Evolutionary conservation across 2,888 invertebrate genomes (phyloP), one percentile per base, ranked within the genome.

Genomic region (Allygus modestus): DNA sequence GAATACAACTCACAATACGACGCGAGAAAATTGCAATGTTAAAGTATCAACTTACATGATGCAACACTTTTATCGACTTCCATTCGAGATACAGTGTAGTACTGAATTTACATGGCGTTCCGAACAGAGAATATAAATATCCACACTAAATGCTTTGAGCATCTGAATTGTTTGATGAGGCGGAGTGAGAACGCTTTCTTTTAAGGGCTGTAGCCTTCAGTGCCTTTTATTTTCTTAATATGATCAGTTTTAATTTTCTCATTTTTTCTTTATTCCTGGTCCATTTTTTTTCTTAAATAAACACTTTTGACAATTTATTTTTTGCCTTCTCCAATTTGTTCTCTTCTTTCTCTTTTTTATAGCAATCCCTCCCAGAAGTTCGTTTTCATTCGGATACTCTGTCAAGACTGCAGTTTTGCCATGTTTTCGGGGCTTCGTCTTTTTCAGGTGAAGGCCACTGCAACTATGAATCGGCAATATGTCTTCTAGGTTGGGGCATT

Each of bases 321-420:
- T 75, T 23, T 17, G 26, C 12, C 37, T 75, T 75, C 37, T 5
- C 37, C 23, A 65, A 20, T 81, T 73, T 23, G 65, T 83, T 31
- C n/a, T 61, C 71, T 54, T 33, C 54, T 85, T 85, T 65, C 61
- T 28, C 23, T 1, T 37, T 73, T 83, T 69, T 33, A 77, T 33
- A 75, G 37, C 43, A 20, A 85, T 37, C 61, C 83, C 26, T 11
- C 31, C 61, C 41, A 41, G 65, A 20, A 82, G 82, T 23, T 82
- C 69, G 65, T 84, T 85, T 7, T 85, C 84, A 51, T 85, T 84
- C 1, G 81, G 84, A 37, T 83, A 83, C 33, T 85, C 85, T 15
- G 51, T 85, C 58, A 85, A 65, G 31, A 81, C 54, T 26, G 85
- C 83, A 61, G 84, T 85, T 65, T 85, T 84, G 43, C 85, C 73